Base-by-base conservation (phyloP, 2,113 vertebrate genomes). In the Bagarius yarrelli region DNA sequence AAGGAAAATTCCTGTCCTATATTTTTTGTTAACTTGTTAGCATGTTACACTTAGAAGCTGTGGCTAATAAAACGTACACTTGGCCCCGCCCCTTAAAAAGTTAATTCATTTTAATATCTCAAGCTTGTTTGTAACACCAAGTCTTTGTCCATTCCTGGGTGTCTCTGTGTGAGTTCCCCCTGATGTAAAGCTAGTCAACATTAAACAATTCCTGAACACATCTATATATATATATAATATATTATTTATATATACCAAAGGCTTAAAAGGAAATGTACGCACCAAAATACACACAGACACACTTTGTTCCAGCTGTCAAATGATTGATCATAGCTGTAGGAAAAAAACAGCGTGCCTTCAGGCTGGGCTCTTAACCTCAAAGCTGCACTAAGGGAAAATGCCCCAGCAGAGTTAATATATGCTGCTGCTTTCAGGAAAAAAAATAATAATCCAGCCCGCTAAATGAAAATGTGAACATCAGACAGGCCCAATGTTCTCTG, bases 261-360 rank as follows among this genome's bases (percentile, higher is more conserved):
- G 44, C 5, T 47, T 6, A 11, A 47, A 8, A 8, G 5, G 2
- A 55, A 57, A 1, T 3, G 8, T 27, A 47, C 50, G 21, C 30
- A 56, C 60, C 40, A 25, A 47, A 52, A 66, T 32, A 73, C 70
- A 52, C 14, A 55, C 23, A 19, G 11, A 40, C 47, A 52, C 61
- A 67, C 50, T 19, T 59, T 0, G 23, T 67, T 72, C 71, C 78
- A 59, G 61, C n/a, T 63, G 78, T 53, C 60, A 61, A 64, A 50
- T 32, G 25, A 55, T 81, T 81, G 72, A 81, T 81, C 61, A 50
- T 67, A 57, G 80, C 80, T 76, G 72, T 75, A 40, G 63, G 80
- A 52, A 47, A 69, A 66, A 25, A 52, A 52, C 61, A 69, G 32
- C 57, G 0, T 69, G 72, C 61, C 80, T 53, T 69, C 50, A 47